Conservation (phyloP, 2,797 vertebrate genomes). For the Hyperoplus lanceolatus region DNA sequence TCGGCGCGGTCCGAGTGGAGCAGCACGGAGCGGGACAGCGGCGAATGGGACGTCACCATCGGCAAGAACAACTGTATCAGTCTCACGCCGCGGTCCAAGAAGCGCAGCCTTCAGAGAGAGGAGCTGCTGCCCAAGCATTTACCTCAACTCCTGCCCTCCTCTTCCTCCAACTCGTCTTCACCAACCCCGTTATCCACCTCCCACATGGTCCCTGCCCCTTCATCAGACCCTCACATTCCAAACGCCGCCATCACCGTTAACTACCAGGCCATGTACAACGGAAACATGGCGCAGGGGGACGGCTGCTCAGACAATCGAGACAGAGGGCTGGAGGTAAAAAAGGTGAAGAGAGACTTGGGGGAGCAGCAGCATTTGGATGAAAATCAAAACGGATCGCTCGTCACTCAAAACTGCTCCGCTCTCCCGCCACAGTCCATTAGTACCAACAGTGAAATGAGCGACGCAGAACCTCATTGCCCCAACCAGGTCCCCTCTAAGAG, state of each 20-base stretch:
- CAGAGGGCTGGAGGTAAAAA: conserved; percentile 88
- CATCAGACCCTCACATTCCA: conserved; percentile 49
- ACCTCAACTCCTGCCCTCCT: conserved; percentile 67
- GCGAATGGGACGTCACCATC: conserved; percentile 87
- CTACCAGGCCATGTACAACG: conserved; percentile 85
- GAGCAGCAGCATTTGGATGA: conserved; percentile 72
- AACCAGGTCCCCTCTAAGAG: conserved; percentile 55
- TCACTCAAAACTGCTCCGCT: conserved; percentile 54
- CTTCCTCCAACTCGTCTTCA: conserved; percentile 38
- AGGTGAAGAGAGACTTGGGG: conserved; percentile 89
- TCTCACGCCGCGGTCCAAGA: conserved; percentile 92
- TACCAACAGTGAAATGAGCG: conserved; percentile 58
- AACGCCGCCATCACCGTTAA: conserved; percentile 67
- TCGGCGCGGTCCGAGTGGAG: conserved; percentile 84
- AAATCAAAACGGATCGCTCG: conserved; percentile 78
- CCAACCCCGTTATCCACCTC: conserved; percentile 39
- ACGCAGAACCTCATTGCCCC: conserved; percentile 32
- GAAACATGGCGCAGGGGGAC: conserved; percentile 70
- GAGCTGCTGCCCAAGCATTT: conserved; percentile 74
- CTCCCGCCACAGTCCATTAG: conserved; percentile 53
- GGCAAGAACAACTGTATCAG: conserved; percentile 87
- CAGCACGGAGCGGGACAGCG: conserved; percentile 86
- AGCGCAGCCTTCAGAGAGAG: conserved; percentile 89
- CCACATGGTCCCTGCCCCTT: conserved; percentile 30
- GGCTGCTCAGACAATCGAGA: conserved; percentile 76